Conservation (phyloP, 2,888 invertebrate species). For the Euspilapteryx auroguttella region DNA sequence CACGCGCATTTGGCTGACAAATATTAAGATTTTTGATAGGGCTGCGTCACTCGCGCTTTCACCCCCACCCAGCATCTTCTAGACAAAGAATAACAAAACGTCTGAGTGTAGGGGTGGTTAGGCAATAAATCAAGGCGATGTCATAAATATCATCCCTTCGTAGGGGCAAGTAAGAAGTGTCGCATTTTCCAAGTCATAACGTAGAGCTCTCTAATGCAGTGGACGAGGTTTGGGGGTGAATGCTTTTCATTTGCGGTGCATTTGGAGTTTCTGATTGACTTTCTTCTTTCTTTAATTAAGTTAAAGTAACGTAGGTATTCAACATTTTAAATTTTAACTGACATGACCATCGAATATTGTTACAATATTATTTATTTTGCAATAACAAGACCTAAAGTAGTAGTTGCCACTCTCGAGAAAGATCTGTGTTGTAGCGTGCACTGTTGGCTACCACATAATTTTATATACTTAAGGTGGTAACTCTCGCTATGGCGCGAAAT, state of each 20-base stretch:
- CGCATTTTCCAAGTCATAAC: conserved; percentile 38
- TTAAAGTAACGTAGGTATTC: conserved; percentile 17
- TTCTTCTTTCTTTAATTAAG: conserved; percentile 25
- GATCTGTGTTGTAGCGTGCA: no score
- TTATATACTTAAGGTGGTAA: no score
- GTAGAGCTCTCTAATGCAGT: conserved; percentile 24
- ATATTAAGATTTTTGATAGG: background rate
- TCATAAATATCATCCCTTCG: conserved; percentile 30
- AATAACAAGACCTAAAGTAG: no score
- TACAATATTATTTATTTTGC: no score
- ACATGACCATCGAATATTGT: no score
- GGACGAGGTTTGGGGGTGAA: conserved; percentile 13
- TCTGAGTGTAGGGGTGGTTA: conserved; percentile 20
- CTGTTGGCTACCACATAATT: no score
- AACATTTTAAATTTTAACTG: no score
- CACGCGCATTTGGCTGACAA: conserved; percentile 2
- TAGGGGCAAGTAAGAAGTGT: conserved; percentile 24
- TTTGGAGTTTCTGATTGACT: conserved; percentile 9
- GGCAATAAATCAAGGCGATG: conserved; percentile 29
- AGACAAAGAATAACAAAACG: conserved; percentile 30
- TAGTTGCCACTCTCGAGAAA: no score
- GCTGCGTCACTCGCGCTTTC: conserved; percentile 18
- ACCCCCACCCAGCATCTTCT: conserved; percentile 14
- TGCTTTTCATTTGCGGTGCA: conserved; percentile 8
- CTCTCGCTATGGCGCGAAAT: no score